These are phyloP conservation scores for Terebella lapidaria DNA, from an alignment of 2,888 invertebrate genomes.

Conservation along the genomic window DNA sequence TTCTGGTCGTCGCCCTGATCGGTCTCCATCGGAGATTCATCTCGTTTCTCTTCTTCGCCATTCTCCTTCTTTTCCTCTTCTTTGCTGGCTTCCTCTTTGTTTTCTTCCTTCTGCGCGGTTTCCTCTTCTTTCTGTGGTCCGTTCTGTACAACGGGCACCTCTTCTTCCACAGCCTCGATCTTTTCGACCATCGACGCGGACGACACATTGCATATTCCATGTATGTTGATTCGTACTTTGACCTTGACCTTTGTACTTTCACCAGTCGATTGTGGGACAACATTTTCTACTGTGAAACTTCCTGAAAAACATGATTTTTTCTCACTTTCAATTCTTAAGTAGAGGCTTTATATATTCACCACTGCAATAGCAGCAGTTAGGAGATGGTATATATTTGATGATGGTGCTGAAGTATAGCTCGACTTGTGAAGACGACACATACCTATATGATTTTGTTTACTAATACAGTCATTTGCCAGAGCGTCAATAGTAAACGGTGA, in stretches of 20 bases:
- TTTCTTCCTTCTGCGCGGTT: constrained; percentile 2
- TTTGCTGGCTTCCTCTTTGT: constrained; percentile 5
- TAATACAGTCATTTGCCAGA: too few relatives aligned
- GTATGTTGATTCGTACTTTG: constrained; percentile 82
- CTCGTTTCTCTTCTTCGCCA: too few relatives aligned
- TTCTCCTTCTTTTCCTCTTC: constrained; percentile 10
- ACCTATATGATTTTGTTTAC: too few relatives aligned
- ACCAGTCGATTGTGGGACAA: constrained; percentile 80
- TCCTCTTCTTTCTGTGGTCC: constrained; percentile 9
- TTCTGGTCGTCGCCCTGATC: constrained; percentile 1
- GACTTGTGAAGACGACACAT: too few relatives aligned
- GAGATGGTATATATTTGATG: too few relatives aligned
- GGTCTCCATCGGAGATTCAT: neutral
- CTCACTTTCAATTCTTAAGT: too few relatives aligned
- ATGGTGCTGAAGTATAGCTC: too few relatives aligned
- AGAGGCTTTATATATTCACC: too few relatives aligned
- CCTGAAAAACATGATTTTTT: constrained; percentile 35
- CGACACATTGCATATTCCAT: constrained; percentile 84
- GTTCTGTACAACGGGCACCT: constrained; percentile 34
- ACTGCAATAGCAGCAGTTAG: too few relatives aligned
- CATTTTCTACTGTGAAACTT: constrained; percentile 52
- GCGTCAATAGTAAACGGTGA: constrained; percentile 84
- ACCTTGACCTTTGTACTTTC: constrained; percentile 94
- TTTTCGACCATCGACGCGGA: constrained; percentile 66
- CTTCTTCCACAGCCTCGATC: constrained; percentile 36